These are phyloP conservation scores for Odontothrips loti DNA, from an alignment of 2,888 invertebrate species.

Conservation along the genomic window DNA sequence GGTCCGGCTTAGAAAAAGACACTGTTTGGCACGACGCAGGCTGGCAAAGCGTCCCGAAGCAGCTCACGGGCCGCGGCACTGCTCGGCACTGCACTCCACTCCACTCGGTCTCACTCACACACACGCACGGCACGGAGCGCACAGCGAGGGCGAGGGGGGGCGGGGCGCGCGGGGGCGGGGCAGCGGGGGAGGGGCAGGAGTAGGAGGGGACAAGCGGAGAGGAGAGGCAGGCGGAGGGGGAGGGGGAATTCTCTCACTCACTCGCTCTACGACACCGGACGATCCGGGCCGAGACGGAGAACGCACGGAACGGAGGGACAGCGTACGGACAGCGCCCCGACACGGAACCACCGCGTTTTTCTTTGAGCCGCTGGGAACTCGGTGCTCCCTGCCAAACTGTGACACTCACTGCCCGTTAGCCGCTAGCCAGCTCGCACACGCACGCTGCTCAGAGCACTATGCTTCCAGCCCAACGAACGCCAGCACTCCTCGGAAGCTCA, in stretches of 20 bases:
- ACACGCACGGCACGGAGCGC: constrained; percentile 40
- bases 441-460: background rate
- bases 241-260: constrained; percentile 44
- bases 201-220: background rate
- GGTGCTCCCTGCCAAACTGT: constrained; percentile 15
- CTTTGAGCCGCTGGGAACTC: constrained; percentile 20
- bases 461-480: background rate
- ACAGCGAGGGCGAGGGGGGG: constrained; percentile 38
- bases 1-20: too few species aligned
- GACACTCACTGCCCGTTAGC: constrained; percentile 5
- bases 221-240: constrained; percentile 48
- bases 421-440: constrained; percentile 10
- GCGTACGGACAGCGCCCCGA: constrained; percentile 21
- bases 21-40: too few species aligned
- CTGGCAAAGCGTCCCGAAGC: background rate
- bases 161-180: constrained; percentile 39
- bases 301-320: constrained; percentile 34
- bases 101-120: constrained; percentile 32
- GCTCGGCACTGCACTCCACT: constrained; percentile 36
- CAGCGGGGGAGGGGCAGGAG: constrained; percentile 40
- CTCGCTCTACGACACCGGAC: constrained; percentile 45
- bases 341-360: too few species aligned
- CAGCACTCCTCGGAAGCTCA: constrained; percentile 1
- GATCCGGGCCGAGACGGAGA: constrained; percentile 47
- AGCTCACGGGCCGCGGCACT: constrained; percentile 23